These are phyloP conservation scores for Pteropus rufus DNA, from an alignment of 2,797 vertebrate species.

Conservation along the genomic window DNA sequence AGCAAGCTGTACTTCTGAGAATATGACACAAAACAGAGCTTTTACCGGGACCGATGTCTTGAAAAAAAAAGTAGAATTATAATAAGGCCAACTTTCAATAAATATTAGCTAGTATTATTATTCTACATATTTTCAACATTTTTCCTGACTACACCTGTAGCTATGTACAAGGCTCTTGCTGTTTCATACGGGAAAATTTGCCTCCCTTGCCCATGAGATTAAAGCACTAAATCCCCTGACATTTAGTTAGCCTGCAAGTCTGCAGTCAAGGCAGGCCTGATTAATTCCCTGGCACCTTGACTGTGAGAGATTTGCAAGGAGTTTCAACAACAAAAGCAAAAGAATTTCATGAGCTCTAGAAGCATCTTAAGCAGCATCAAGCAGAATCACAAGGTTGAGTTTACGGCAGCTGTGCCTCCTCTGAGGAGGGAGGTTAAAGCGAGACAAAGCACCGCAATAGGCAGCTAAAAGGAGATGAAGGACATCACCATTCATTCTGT, in stretches of 20 bases:
- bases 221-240: background rate
- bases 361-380: background rate
- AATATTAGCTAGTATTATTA: background rate
- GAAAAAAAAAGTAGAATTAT: background rate
- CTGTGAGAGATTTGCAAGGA: background rate
- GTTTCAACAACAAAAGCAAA: background rate
- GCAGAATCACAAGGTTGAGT: background rate
- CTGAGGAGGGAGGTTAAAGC: background rate
- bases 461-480: background rate
- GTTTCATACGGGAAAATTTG: background rate
- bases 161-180: background rate
- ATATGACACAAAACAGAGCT: background rate
- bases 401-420: background rate
- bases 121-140: background rate
- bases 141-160: background rate
- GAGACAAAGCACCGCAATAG: accelerated
- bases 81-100: background rate
- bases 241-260: background rate
- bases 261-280: background rate
- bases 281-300: background rate
- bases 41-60: background rate
- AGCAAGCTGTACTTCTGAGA: background rate
- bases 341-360: background rate
- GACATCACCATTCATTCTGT: background rate
- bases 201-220: background rate